Evolutionary conservation across 2,797 vertebrate species (phyloP), one percentile per base, ranked within the genome.

Genomic region (Poecilia velifera): DNA sequence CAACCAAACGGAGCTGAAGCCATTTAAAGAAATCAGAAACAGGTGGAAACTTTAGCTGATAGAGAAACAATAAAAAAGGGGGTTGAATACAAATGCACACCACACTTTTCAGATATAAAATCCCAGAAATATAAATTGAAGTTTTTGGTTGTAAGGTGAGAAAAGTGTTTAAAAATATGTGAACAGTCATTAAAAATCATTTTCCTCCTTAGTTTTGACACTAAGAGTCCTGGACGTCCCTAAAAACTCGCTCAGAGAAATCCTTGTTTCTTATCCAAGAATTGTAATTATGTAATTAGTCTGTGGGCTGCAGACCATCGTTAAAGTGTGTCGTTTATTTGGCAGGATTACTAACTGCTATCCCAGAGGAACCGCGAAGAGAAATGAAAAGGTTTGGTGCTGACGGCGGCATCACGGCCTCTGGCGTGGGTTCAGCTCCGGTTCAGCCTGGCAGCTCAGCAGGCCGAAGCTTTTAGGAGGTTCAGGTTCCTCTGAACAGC

Each of bases 351-450:
- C 73, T 28, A 59, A 80, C 81, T 41, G 49, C 71, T 83, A 85
- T 73, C 75, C 82, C 83, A 76, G 92, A 89, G 78, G 86, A 89
- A 85, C 79, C 74, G 49, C 86, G 82, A 90, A 94, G 94, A 89
- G 75, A 75, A 93, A 94, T 92, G 83, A 92, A 92, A 92, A 89
- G 90, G 90, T 91, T 88, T 90, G 91, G 91, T 86, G 12, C 80
- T 13, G 76, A 64, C 31, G 49, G 51, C 34, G 43, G 72, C 80
- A 77, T 86, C 82, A 47, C 85, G 87, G 81, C 78, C 86, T 77
- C 81, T 76, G 4, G 36, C 8, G 73, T 47, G 78, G 76, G 73
- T 73, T 86, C 82, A 80, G 73, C 81, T 80, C 70, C 85, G 5
- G 88, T 86, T 89, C 1, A 14, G 76, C 80, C 73, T 87, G 84